Percentiles rank a stretch among this genome's conserved stretches.
Conservation (phyloP, 2,888 invertebrate species). For the Drosophila mayaguana region DNA sequence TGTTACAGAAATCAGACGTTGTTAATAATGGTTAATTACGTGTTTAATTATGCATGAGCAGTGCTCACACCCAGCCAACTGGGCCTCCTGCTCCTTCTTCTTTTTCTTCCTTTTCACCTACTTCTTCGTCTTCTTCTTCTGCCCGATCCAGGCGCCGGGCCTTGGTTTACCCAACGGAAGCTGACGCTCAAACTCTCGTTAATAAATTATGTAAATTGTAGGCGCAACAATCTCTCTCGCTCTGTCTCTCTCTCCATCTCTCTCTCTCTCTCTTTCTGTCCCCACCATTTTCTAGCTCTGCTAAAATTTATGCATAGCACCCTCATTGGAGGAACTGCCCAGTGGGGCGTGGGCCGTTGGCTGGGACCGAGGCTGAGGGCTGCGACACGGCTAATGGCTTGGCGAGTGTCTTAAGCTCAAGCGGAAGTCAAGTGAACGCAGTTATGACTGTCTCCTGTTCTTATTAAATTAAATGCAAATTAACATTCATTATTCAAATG, state of each 20-base stretch:
- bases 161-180: constrained; percentile 62
- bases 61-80: constrained; percentile 33
- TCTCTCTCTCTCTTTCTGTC: background rate
- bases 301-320: constrained; percentile 64
- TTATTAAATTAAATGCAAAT: constrained; percentile 70
- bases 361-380: background rate
- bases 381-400: constrained; percentile 36
- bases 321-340: constrained; percentile 24
- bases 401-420: constrained; percentile 65
- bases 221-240: constrained; percentile 64
- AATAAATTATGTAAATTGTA: constrained; percentile 79
- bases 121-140: background rate
- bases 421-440: constrained; percentile 64
- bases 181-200: constrained; percentile 77
- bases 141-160: constrained; percentile 24
- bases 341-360: background rate
- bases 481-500: constrained; percentile 56
- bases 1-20: constrained; percentile 74
- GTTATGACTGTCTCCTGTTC: constrained; percentile 52
- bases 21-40: constrained; percentile 81
- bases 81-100: background rate
- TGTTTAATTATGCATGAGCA: constrained; percentile 78
- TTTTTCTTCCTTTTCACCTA: background rate
- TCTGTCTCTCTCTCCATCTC: background rate
- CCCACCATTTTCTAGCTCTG: background rate